Conservation (phyloP, 2,797 vertebrate species). For the Melanotaenia trifasciata region DNA sequence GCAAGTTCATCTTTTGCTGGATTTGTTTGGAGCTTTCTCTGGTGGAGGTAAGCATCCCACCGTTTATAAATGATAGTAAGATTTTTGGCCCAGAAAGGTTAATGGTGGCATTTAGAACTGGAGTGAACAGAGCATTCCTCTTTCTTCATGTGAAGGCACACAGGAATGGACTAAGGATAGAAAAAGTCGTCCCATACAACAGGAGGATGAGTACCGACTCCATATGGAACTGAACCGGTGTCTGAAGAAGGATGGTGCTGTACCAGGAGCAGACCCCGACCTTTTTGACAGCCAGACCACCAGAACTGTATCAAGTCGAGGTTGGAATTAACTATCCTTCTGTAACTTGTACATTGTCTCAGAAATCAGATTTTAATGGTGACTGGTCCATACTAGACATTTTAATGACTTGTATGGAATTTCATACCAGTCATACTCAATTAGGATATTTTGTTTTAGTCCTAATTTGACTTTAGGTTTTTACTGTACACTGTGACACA, state of each 20-base stretch:
- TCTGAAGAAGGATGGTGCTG: conserved; percentile 90
- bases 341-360: background rate
- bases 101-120: background rate
- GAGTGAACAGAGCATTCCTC: conserved; percentile 1
- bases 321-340: conserved; percentile 64
- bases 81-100: background rate
- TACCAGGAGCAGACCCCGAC: conserved; percentile 87
- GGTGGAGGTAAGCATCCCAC: conserved; percentile 85
- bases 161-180: conserved; percentile 91
- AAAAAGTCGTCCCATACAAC: conserved; percentile 95
- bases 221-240: conserved; percentile 97
- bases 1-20: conserved; percentile 95
- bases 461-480: background rate
- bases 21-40: conserved; percentile 93
- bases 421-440: background rate
- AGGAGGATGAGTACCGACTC: conserved; percentile 97
- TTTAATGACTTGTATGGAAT: no score
- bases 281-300: conserved; percentile 92
- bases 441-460: no score
- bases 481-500: no score
- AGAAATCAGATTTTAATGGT: background rate
- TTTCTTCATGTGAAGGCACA: conserved; percentile 78
- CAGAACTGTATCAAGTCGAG: conserved; percentile 94
- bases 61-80: conserved; percentile 1
- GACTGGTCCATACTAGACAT: no score